These are phyloP conservation scores for Gallirallus australis DNA, from an alignment of 2,797 vertebrate species.

Conservation along the genomic window DNA sequence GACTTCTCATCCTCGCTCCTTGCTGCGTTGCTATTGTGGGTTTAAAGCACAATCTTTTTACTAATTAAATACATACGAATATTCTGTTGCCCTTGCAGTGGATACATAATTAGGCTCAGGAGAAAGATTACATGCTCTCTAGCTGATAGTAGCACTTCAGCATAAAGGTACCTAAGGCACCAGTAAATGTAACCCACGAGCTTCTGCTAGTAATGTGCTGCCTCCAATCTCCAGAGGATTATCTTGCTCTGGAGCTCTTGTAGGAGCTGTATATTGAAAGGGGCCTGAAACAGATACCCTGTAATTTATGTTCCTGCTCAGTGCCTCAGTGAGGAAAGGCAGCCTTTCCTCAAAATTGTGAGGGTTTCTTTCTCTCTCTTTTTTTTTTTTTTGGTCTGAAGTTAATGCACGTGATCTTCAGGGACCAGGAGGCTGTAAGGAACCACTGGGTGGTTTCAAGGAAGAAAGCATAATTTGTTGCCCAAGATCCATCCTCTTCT, in stretches of 20 bases:
- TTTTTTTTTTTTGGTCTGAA: neutral
- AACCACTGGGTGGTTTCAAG: neutral
- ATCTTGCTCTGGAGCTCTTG: neutral
- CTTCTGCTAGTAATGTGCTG: constrained; percentile 27
- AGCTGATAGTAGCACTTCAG: neutral
- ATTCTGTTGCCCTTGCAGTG: neutral
- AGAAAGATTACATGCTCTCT: constrained; percentile 15
- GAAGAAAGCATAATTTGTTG: neutral
- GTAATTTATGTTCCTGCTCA: neutral
- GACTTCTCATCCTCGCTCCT: neutral
- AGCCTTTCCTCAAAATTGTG: neutral
- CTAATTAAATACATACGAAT: constrained; percentile 34
- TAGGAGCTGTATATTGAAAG: neutral
- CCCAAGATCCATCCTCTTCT: neutral
- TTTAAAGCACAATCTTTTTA: constrained; percentile 22
- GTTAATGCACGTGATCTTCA: neutral
- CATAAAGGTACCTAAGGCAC: constrained; percentile 7
- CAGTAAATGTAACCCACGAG: constrained; percentile 5
- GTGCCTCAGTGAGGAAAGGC: neutral
- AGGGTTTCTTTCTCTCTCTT: neutral
- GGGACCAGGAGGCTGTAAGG: neutral
- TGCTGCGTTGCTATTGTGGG: neutral
- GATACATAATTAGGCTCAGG: constrained; percentile 39
- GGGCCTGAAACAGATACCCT: constrained; percentile 33
- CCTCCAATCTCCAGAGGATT: constrained; percentile 6